Percentiles rank a stretch among this genome's conserved stretches.
These are phyloP conservation scores for Bubo scandiacus DNA, from an alignment of 2,113 vertebrate species.

Conservation along the genomic window DNA sequence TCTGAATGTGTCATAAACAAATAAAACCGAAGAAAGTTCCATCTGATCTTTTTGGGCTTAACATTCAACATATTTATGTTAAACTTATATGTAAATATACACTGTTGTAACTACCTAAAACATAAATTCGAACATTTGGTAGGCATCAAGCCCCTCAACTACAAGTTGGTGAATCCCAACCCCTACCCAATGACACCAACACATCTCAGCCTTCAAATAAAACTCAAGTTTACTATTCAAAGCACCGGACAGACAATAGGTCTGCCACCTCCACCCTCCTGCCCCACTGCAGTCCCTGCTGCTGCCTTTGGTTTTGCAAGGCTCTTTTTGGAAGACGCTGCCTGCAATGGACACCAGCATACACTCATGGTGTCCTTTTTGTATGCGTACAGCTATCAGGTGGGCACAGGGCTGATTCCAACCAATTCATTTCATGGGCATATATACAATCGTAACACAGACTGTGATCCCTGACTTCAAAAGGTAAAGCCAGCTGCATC, in stretches of 20 bases:
- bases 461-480: neutral
- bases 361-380: neutral
- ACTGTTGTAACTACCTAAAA: neutral
- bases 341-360: neutral
- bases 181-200: neutral
- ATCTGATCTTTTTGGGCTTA: neutral
- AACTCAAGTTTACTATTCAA: neutral
- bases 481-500: neutral
- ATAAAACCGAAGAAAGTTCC: neutral
- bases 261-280: neutral
- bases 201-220: neutral
- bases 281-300: too few relatives aligned
- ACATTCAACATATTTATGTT: neutral
- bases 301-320: neutral
- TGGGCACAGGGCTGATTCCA: neutral
- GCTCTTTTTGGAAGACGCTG: neutral
- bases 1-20: neutral
- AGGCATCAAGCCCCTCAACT: neutral
- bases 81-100: neutral
- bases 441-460: neutral
- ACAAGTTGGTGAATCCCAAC: neutral
- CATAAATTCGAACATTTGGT: neutral
- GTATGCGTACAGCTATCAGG: neutral
- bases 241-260: neutral
- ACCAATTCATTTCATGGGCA: neutral